Evolutionary conservation across 2,888 invertebrate species (phyloP), one percentile per base, ranked within the genome.

Genomic region (Phoenoteleia sp.): DNA sequence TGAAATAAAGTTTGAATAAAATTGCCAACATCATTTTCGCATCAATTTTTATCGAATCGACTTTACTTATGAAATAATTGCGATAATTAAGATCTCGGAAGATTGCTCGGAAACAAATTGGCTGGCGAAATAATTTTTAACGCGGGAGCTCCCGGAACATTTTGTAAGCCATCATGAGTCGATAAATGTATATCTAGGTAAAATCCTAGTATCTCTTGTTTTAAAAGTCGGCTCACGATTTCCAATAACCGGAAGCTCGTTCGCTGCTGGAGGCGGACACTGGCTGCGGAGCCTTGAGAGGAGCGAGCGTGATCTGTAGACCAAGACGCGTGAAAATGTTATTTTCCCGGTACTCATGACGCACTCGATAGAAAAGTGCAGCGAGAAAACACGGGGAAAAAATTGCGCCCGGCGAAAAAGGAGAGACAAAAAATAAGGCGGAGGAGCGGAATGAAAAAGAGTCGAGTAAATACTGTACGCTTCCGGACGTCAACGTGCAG

Each of bases 191-290:
- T 80, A 67, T 52, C 39, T 66, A 71, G 76, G 56, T 74, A 74
- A 83, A 86, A 81, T 64, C 54, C 52, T 36, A 19, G 71, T 62
- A 58, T 62, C 45, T 58, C 64, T 49, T 71, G 64, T 81, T 52
- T 86, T 67, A 42, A 60, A 56, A 88, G 85, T 87, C 87, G 69
- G 23, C 81, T 82, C 88, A 88, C 87, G 86, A 87, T 87, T 88
- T 88, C 88, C 88, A 87, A 88, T 88, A 88, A 88, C 84, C 85
- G 87, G 82, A 87, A 86, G 84, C 88, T 87, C 79, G 81, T 83
- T 76, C 76, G 54, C 49, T 71, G 60, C 49, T 56, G 52, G 54
- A 62, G 56, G 52, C 69, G 77, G 81, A 79, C 79, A 60, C 75
- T 74, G 69, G 66, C 71, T 64, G 71, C 49, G 66, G 54, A 56